Evolutionary conservation across 2,113 vertebrate genomes (phyloP).

Genomic region (Amphiprion percula): DNA sequence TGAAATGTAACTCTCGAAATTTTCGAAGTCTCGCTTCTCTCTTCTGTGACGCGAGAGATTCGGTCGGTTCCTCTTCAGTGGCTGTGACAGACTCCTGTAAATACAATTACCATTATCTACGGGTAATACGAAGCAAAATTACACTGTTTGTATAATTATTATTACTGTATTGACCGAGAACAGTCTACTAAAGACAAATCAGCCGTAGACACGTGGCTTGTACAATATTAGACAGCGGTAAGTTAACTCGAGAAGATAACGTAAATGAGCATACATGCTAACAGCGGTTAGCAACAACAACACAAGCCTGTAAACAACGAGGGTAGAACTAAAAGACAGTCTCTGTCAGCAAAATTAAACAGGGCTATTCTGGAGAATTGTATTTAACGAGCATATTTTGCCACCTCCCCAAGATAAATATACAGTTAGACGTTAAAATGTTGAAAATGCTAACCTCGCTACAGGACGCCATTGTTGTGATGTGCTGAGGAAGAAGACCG

Average conservation of each 20-base stretch:
- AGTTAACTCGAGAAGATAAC: not conserved
- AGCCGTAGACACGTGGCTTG: not conserved
- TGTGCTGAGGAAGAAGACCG: not conserved
- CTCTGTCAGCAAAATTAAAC: rapidly evolving
- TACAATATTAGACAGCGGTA: too few relatives aligned
- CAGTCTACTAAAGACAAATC: rapidly evolving
- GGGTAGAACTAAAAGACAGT: not conserved
- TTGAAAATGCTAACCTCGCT: conserved; percentile 66
- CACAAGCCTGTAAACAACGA: conserved; percentile 9
- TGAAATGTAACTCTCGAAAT: conserved; percentile 93
- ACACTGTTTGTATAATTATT: too few relatives aligned
- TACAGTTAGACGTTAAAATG: not conserved
- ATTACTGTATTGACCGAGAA: too few relatives aligned
- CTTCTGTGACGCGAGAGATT: conserved; percentile 77
- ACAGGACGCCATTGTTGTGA: conserved; percentile 78
- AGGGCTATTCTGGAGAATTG: rapidly evolving
- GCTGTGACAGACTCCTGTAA: conserved; percentile 50
- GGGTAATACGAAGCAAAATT: not conserved
- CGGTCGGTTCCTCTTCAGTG: conserved; percentile 54
- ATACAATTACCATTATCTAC: not conserved
- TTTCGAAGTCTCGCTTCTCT: conserved; percentile 90
- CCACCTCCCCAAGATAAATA: rapidly evolving
- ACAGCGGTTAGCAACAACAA: conserved; percentile 42
- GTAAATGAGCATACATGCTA: conserved; percentile 14
- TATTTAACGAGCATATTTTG: rapidly evolving